Base-by-base conservation (phyloP, 1,140 invertebrate species). In the Diploscapter pachys region DNA sequence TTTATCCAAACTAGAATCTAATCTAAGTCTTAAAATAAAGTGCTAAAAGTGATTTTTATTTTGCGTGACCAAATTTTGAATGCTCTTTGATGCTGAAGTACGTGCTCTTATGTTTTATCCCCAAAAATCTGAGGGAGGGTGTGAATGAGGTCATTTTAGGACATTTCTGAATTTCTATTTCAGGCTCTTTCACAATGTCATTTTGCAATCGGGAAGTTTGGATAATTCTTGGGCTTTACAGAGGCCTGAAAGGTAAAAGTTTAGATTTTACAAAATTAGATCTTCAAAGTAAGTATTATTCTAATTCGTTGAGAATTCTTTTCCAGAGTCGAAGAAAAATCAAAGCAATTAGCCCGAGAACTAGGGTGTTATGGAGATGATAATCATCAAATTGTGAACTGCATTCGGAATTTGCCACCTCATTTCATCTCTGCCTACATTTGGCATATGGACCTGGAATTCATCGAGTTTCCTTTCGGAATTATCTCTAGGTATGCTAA, bases 171-270 rank as follows among this genome's bases (percentile, higher is more conserved):
- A 31, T 1, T 31, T 31, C 31, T 31, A 31, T 31, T 75, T 71
- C n/a, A 76, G 74, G 81, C 89, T 96, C 55, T 98, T 97, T 88
- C 91, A 91, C 73, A 92, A 83, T 76, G 90, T 88, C 9, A 90
- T 90, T 51, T 78, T 90, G 72, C 89, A 91, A 82, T 90, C 89
- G 68, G 90, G 89, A 54, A 75, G 51, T 67, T 65, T 84, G 4
- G 82, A 84, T 66, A 84, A 84, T 66, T 76, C 66, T 64, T 84
- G 83, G 83, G 77, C 78, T n/a, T 76, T 85, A 80, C 83, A 85
- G 56, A 81, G 83, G 11, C 83, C 83, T 8, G 68, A 83, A 69
- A 63, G 31, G 31, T 31, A 31, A 31, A 31, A 31, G 31, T 1
- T 31, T 1, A 31, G 31, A 1, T 31, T 31, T 31, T 31, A 31